phyloP scores from a whole-genome alignment of 2,797 vertebrate species.

The Crocidura indochinensis region DNA sequence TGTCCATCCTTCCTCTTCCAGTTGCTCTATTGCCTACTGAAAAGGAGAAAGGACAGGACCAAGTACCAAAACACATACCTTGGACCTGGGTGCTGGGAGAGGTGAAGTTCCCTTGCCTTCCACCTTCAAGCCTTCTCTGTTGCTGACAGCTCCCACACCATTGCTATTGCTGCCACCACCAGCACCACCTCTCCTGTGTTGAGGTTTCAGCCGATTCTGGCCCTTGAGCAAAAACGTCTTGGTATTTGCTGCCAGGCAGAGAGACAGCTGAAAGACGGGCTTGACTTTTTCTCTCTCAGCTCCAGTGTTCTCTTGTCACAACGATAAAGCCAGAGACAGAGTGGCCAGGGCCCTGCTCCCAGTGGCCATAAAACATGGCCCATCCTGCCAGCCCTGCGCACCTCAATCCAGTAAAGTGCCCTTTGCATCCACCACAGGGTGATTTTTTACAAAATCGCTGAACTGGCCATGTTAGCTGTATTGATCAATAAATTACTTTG shows the following conservation, averaged over 20 bases:
- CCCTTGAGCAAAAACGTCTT: constrained; percentile 66
- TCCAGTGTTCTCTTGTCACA: constrained; percentile 79
- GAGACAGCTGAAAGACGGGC: constrained; percentile 66
- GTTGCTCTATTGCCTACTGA: not conserved
- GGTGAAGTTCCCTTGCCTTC: not conserved
- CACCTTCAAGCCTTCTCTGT: not conserved
- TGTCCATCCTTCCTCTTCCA: not conserved
- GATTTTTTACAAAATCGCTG: constrained; percentile 84
- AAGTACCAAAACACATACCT: not conserved
- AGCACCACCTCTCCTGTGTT: not conserved
- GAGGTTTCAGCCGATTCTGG: not conserved
- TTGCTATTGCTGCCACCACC: too few relatives aligned
- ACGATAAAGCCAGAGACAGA: constrained; percentile 78
- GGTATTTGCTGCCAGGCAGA: constrained; percentile 75
- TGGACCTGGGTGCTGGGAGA: not conserved
- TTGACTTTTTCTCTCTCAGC: constrained; percentile 43
- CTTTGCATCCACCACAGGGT: constrained; percentile 54
- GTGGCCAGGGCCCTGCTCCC: constrained; percentile 76
- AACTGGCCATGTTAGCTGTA: constrained; percentile 82
- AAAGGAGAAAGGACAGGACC: not conserved
- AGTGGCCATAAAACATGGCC: constrained; percentile 77
- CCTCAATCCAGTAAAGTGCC: constrained; percentile 72
- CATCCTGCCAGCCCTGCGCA: not conserved
- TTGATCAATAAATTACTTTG: constrained; percentile 86
- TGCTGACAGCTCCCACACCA: not conserved